These are phyloP conservation scores for Collichthys lucidus DNA, from an alignment of 2,113 vertebrate species.

Conservation along the genomic window DNA sequence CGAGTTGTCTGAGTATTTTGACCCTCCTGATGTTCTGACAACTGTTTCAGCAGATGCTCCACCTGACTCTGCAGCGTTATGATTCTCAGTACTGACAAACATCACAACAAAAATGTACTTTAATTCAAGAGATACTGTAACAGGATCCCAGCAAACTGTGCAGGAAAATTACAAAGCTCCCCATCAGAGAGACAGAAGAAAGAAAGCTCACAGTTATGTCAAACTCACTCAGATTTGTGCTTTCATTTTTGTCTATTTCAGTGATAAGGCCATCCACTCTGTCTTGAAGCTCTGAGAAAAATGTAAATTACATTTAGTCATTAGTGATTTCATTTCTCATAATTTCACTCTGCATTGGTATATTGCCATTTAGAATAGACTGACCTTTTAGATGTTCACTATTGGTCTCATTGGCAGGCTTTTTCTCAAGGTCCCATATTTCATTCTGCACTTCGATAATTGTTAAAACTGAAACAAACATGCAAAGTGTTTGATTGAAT, in stretches of 20 bases:
- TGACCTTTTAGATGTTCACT: background rate
- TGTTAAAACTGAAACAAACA: slow-evolving; percentile 50
- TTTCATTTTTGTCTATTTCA: background rate
- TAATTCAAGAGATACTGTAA: background rate
- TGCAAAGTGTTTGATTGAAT: background rate
- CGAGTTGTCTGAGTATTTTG: background rate
- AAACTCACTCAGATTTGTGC: slow-evolving; percentile 50
- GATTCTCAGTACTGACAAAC: slow-evolving; percentile 48
- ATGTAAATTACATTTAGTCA: background rate
- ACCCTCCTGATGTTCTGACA: background rate
- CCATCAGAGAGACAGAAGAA: background rate
- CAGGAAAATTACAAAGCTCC: too few species aligned
- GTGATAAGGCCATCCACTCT: slow-evolving; percentile 15
- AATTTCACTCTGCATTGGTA: background rate
- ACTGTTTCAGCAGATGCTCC: slow-evolving; percentile 20
- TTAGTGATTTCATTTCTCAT: background rate
- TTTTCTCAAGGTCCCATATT: slow-evolving; percentile 22
- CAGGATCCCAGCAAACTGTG: too few species aligned
- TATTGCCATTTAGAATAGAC: background rate
- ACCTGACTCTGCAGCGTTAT: slow-evolving; percentile 38
- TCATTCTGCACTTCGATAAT: slow-evolving; percentile 45
- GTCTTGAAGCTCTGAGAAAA: slow-evolving; percentile 33
- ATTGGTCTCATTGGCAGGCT: background rate
- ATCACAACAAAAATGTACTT: background rate
- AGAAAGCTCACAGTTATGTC: background rate